Conservation (phyloP, 2,797 vertebrate genomes). For the Chelonia mydas region DNA sequence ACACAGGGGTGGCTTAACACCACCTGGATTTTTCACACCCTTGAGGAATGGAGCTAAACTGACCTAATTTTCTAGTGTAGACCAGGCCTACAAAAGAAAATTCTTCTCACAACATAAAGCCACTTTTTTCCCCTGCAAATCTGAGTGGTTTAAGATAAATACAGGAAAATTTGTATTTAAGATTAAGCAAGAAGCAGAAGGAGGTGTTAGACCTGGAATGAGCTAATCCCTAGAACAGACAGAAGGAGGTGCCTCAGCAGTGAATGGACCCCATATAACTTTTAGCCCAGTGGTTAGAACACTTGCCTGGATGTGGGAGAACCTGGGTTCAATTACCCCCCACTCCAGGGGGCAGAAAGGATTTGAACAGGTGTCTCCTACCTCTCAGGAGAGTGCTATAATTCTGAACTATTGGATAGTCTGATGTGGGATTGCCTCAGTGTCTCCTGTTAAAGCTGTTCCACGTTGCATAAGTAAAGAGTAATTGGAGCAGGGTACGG, state of each 20-base stretch:
- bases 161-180: neutral
- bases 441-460: neutral
- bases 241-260: neutral
- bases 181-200: neutral
- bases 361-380: neutral
- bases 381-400: neutral
- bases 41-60: neutral
- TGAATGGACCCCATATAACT: neutral
- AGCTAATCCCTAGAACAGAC: neutral
- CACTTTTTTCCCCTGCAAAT: neutral
- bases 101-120: neutral
- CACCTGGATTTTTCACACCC: neutral
- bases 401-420: neutral
- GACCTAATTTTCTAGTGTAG: neutral
- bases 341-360: no score
- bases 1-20: neutral
- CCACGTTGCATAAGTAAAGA: neutral
- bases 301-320: neutral
- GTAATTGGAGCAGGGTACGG: neutral
- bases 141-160: neutral
- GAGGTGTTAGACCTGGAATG: neutral
- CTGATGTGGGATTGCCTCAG: neutral
- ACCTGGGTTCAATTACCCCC: neutral
- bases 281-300: neutral
- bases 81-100: neutral